These are phyloP conservation scores for Polypterus bichir DNA, from an alignment of 2,113 vertebrate genomes.

Conservation along the genomic window DNA sequence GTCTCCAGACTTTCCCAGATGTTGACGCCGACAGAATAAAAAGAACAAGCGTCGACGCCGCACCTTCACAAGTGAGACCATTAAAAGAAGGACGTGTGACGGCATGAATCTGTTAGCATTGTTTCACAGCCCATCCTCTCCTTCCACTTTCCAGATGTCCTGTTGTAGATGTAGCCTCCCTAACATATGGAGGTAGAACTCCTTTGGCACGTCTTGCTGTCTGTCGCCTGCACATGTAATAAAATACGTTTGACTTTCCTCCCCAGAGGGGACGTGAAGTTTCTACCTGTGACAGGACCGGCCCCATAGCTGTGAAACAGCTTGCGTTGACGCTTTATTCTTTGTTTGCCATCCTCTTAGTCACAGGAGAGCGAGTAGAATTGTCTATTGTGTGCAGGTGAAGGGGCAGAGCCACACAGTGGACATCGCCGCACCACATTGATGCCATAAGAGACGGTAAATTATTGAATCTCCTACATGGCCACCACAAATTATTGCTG, in stretches of 20 bases:
- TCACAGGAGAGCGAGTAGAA: neutral
- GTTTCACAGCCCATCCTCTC: neutral
- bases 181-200: neutral
- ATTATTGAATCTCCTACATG: too few species aligned
- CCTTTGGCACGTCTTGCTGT: neutral
- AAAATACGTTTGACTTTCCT: neutral
- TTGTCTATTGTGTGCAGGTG: too few species aligned
- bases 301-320: neutral
- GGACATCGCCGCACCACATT: too few species aligned
- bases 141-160: neutral
- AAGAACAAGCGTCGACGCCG: neutral
- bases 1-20: neutral
- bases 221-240: neutral
- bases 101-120: slow-evolving; percentile 15
- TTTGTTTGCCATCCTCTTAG: neutral
- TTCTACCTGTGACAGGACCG: neutral
- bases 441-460: too few species aligned
- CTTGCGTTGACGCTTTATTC: neutral
- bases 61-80: slow-evolving; percentile 16
- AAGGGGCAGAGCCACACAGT: too few species aligned
- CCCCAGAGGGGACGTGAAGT: neutral
- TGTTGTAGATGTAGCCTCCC: neutral
- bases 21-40: too few species aligned
- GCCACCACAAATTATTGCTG: too few species aligned
- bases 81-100: slow-evolving; percentile 12